These are phyloP conservation scores for Drosophila azteca DNA, from an alignment of 1,140 invertebrate genomes.

Conservation along the genomic window DNA sequence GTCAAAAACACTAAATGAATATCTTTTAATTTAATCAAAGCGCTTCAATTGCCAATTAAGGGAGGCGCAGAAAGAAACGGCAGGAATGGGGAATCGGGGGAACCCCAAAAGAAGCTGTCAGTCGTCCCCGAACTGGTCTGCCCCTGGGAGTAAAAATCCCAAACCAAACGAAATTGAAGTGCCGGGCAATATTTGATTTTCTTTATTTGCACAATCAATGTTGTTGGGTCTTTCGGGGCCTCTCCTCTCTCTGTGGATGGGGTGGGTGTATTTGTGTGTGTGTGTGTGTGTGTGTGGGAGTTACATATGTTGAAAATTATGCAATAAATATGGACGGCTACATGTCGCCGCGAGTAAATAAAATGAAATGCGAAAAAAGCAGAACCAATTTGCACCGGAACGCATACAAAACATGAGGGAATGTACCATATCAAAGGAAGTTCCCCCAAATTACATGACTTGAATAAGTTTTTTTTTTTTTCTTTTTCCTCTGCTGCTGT, in stretches of 20 bases:
- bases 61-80: not conserved
- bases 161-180: slow-evolving; percentile 30
- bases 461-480: slow-evolving; percentile 14
- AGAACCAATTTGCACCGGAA: slow-evolving; percentile 44
- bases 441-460: not conserved
- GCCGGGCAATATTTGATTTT: slow-evolving; percentile 25
- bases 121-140: not conserved
- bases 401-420: slow-evolving; percentile 49
- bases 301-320: slow-evolving; percentile 44
- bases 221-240: not conserved
- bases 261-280: not conserved
- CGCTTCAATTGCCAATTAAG: not conserved
- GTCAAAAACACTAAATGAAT: not conserved
- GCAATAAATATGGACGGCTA: slow-evolving; percentile 62
- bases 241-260: too few relatives aligned
- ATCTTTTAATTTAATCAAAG: slow-evolving; percentile 7
- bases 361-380: slow-evolving; percentile 40
- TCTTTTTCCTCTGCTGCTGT: slow-evolving; percentile 9
- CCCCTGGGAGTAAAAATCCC: slow-evolving; percentile 19
- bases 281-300: slow-evolving; percentile 5
- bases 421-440: slow-evolving; percentile 50
- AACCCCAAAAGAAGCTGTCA: slow-evolving; percentile 14
- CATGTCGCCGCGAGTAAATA: slow-evolving; percentile 44
- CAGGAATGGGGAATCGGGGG: too few relatives aligned
- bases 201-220: slow-evolving; percentile 41